Evolutionary conservation across 2,797 vertebrate species (phyloP).

Genomic region (Dendrocincla fuliginosa): DNA sequence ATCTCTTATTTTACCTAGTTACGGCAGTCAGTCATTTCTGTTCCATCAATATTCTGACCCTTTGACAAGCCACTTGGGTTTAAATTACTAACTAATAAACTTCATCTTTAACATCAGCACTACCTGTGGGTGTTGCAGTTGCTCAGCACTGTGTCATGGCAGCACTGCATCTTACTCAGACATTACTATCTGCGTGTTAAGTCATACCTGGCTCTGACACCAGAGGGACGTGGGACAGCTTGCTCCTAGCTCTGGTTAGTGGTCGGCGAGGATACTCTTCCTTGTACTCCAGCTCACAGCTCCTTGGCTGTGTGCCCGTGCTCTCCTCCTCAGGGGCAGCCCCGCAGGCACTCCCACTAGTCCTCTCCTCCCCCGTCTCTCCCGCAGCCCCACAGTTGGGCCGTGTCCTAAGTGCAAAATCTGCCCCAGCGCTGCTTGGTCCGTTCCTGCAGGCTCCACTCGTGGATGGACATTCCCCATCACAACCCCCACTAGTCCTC

Average conservation of each 20-base stretch:
- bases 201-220: constrained; percentile 91
- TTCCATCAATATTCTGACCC: neutral
- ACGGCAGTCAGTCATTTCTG: neutral
- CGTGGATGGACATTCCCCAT: constrained; percentile 75
- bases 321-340: constrained; percentile 69
- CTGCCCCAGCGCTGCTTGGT: constrained; percentile 69
- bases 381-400: constrained; percentile 68
- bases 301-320: constrained; percentile 59
- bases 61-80: neutral
- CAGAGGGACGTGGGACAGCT: constrained; percentile 86
- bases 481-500: constrained; percentile 74
- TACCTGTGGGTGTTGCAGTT: neutral
- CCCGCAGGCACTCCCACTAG: constrained; percentile 71
- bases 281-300: constrained; percentile 66
- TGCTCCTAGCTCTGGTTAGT: constrained; percentile 91
- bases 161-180: neutral
- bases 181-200: neutral
- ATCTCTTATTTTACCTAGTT: neutral
- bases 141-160: neutral
- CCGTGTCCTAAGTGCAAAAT: constrained; percentile 79
- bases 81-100: neutral
- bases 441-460: constrained; percentile 74
- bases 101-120: neutral
- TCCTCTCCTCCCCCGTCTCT: constrained; percentile 70
- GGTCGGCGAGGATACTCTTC: constrained; percentile 88